Percentiles rank a stretch among this genome's conserved stretches.
phyloP scores from a whole-genome alignment of 2,797 vertebrate species.

The Tapera naevia region DNA sequence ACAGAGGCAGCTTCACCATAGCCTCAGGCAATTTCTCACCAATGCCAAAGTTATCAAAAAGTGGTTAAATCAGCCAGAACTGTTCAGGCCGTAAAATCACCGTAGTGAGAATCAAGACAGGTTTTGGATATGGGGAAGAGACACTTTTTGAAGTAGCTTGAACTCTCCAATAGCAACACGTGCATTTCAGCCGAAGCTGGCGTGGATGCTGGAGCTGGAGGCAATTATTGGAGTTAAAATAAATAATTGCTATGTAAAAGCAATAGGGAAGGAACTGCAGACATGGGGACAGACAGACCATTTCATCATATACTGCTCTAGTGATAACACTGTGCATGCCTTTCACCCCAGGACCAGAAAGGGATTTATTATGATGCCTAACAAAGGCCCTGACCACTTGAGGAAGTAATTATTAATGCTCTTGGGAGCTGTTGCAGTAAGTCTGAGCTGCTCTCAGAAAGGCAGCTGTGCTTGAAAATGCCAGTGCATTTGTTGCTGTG shows the following conservation, averaged over 20 bases:
- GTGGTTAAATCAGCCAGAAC: background rate
- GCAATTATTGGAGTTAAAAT: background rate
- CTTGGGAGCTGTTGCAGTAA: background rate
- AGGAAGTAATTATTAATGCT: slow-evolving; percentile 19
- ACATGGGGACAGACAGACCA: background rate
- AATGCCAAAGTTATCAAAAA: background rate
- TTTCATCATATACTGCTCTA: background rate
- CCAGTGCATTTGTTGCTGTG: background rate
- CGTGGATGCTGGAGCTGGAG: background rate
- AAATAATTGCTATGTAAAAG: background rate
- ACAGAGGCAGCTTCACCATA: background rate
- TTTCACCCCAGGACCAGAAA: background rate
- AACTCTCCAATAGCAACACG: slow-evolving; percentile 15
- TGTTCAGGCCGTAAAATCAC: background rate
- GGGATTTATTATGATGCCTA: background rate
- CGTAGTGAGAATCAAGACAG: rapidly evolving
- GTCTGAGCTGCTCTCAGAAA: background rate
- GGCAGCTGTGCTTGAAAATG: background rate
- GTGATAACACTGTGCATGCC: background rate
- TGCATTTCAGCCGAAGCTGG: background rate
- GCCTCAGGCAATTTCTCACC: background rate
- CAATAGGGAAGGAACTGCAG: background rate
- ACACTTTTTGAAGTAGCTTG: background rate
- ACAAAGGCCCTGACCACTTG: background rate
- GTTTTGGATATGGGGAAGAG: background rate